These are phyloP conservation scores for Natator depressus DNA, from an alignment of 2,113 vertebrate species.

Conservation along the genomic window DNA sequence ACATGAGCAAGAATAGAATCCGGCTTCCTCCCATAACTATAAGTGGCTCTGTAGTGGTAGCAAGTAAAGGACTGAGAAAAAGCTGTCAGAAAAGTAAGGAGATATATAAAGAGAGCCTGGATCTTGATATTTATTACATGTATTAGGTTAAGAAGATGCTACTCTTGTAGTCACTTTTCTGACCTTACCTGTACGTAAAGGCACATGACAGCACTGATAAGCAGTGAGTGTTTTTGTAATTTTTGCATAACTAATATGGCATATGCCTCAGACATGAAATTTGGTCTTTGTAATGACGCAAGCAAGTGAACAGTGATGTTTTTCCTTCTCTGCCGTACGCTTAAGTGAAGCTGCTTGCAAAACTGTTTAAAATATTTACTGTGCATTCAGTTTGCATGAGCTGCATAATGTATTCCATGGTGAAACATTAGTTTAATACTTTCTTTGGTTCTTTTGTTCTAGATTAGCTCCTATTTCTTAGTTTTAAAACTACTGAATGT, in stretches of 20 bases:
- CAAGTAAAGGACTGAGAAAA: background rate
- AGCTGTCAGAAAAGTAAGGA: background rate
- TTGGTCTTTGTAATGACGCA: background rate
- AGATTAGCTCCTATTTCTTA: background rate
- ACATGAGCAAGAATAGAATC: background rate
- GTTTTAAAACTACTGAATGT: background rate
- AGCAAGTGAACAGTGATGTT: background rate
- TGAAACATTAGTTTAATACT: background rate
- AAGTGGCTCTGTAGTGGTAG: background rate
- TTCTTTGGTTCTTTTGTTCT: background rate
- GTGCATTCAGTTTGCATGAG: background rate
- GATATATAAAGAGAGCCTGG: background rate
- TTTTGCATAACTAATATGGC: background rate
- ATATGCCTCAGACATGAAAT: accelerated
- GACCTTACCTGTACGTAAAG: background rate
- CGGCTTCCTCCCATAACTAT: background rate
- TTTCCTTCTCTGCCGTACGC: background rate
- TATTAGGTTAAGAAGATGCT: background rate
- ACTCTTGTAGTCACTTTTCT: background rate
- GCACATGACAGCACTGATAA: background rate
- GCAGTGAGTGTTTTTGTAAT: accelerated
- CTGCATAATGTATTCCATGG: background rate
- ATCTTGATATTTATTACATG: background rate
- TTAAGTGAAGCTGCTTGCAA: background rate
- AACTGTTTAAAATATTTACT: background rate